Percentiles rank a stretch among this genome's conserved stretches.
These are phyloP conservation scores for Idris sp. DNA, from an alignment of 1,140 invertebrate species.

Conservation along the genomic window DNA sequence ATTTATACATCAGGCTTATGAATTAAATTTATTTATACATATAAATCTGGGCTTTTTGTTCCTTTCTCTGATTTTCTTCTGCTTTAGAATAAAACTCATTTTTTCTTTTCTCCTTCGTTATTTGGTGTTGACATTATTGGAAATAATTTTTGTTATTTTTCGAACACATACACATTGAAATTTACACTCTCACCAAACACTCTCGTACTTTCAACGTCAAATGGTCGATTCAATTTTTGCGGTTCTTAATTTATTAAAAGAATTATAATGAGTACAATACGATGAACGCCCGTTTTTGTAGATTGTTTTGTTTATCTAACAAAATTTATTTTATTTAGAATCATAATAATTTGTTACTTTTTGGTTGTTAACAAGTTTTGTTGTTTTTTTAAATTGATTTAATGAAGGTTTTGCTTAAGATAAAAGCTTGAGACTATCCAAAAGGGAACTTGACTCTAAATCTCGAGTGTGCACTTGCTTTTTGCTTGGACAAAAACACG, in stretches of 20 bases:
- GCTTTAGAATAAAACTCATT: constrained; percentile 15
- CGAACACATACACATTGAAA: no score
- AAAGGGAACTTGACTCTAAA: constrained; percentile 59
- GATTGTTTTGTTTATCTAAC: constrained; percentile 7
- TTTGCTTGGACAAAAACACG: constrained; percentile 43
- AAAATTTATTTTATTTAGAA: constrained; percentile 38
- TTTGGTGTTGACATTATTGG: constrained; percentile 74
- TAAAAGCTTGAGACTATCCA: constrained; percentile 61
- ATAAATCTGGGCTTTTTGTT: no score
- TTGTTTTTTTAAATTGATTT: constrained; percentile 48
- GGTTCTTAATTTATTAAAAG: constrained; percentile 46
- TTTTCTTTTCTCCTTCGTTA: constrained; percentile 43
- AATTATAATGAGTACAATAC: constrained; percentile 51
- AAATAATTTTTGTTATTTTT: constrained; percentile 70
- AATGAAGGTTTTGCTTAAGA: constrained; percentile 61
- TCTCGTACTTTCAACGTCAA: constrained; percentile 67
- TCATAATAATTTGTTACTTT: constrained; percentile 28
- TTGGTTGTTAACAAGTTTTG: constrained; percentile 18
- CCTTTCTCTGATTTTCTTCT: constrained; percentile 23
- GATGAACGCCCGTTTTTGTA: constrained; percentile 28
- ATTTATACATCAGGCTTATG: no score
- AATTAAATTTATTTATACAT: constrained; percentile 20
- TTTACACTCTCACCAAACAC: constrained; percentile 49
- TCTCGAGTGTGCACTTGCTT: constrained; percentile 53
- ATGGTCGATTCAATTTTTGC: constrained; percentile 60